Conservation (phyloP, 2,797 vertebrate species). For the Allobates femoralis region DNA sequence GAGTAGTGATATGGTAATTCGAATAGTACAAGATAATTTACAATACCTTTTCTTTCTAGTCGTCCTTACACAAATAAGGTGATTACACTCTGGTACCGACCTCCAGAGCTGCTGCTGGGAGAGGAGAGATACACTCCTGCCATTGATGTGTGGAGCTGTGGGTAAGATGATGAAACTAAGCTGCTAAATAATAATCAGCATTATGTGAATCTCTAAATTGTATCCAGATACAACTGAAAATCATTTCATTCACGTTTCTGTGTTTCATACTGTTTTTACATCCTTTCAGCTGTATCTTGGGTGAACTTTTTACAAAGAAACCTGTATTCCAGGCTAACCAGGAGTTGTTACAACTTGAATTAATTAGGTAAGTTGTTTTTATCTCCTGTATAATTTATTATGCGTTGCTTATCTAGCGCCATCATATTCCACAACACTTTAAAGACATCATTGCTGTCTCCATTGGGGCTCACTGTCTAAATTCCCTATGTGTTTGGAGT, state of each 20-base stretch:
- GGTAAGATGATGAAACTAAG: constrained; percentile 76
- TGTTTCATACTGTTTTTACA: constrained; percentile 60
- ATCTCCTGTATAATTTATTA: neutral
- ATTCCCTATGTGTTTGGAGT: no score
- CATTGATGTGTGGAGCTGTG: constrained; percentile 99
- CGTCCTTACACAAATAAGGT: constrained; percentile 99
- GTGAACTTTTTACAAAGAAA: constrained; percentile 97
- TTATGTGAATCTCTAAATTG: neutral
- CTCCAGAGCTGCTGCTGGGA: constrained; percentile 93
- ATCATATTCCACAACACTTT: no score
- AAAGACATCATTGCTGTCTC: no score
- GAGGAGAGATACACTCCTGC: constrained; percentile 96
- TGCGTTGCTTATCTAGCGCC: no score
- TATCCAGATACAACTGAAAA: neutral
- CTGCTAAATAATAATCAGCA: neutral
- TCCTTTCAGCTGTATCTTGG: constrained; percentile 90
- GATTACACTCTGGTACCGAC: constrained; percentile 98
- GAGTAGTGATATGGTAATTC: neutral
- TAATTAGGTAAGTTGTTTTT: constrained; percentile 86
- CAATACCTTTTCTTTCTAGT: constrained; percentile 73
- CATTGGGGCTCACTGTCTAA: no score
- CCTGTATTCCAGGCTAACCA: constrained; percentile 99
- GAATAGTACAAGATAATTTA: neutral
- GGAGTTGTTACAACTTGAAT: constrained; percentile 95
- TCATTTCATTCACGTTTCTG: neutral